Percentiles rank a stretch among this genome's conserved stretches.
These are phyloP conservation scores for Scaptomyza cyrtandrae DNA, from an alignment of 2,888 invertebrate species.

Conservation along the genomic window DNA sequence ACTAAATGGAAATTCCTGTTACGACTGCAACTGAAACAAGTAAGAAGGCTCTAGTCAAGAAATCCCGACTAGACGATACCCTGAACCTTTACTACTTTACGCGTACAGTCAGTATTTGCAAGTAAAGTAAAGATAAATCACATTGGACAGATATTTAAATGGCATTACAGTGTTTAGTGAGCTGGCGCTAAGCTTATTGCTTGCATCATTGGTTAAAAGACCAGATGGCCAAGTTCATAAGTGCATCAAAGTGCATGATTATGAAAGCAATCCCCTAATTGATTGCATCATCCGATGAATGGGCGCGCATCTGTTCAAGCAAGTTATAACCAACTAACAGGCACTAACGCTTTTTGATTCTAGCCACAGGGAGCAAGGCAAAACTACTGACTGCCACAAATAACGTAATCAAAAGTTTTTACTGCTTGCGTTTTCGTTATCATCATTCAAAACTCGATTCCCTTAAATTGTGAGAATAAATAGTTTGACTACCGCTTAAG, in stretches of 20 bases:
- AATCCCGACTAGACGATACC: too few species aligned
- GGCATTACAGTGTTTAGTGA: slow-evolving; percentile 48
- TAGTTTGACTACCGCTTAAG: background rate
- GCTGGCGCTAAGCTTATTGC: slow-evolving; percentile 50
- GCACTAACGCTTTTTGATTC: background rate
- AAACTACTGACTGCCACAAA: background rate
- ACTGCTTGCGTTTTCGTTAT: background rate
- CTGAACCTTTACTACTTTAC: too few species aligned
- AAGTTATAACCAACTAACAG: background rate
- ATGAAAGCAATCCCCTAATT: background rate
- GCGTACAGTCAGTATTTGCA: too few species aligned
- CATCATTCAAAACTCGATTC: slow-evolving; percentile 1
- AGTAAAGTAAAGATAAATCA: too few species aligned
- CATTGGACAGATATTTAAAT: slow-evolving; percentile 30
- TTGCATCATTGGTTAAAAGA: slow-evolving; percentile 46
- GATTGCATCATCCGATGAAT: slow-evolving; percentile 4
- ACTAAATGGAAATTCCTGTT: background rate
- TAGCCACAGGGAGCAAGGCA: background rate
- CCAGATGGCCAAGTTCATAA: background rate
- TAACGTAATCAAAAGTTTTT: background rate
- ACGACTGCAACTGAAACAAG: too few species aligned
- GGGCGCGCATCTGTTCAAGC: background rate
- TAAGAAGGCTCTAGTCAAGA: too few species aligned
- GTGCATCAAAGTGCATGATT: slow-evolving; percentile 13
- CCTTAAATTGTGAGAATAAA: background rate